phyloP scores from a whole-genome alignment of 2,797 vertebrate species.

The Synaphobranchus kaupii region DNA sequence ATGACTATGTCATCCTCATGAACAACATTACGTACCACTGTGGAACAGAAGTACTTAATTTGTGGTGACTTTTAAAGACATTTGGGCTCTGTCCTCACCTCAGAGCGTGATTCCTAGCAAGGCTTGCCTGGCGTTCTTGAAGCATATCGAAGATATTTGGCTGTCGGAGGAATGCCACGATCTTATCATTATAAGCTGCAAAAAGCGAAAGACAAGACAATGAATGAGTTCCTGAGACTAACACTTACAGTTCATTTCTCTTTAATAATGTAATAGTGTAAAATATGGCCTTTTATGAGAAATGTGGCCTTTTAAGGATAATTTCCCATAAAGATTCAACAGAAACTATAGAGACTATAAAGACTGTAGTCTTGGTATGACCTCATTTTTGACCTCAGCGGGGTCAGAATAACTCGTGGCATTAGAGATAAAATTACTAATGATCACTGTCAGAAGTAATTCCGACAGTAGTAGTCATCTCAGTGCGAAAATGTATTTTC shows the following conservation, averaged over 20 bases:
- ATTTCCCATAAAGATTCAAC: neutral
- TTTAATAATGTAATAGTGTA: neutral
- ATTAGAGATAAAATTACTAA: neutral
- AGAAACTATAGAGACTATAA: neutral
- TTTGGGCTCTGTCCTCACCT: slow-evolving; percentile 68
- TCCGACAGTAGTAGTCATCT: neutral
- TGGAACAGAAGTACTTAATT: neutral
- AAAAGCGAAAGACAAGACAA: slow-evolving; percentile 26
- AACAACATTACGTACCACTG: neutral
- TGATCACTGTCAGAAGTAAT: neutral
- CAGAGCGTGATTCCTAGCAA: slow-evolving; percentile 88
- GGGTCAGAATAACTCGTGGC: neutral
- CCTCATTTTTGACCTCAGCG: neutral
- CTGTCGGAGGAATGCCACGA: slow-evolving; percentile 94
- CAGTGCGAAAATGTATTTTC: neutral
- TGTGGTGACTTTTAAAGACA: neutral
- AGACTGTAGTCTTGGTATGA: neutral
- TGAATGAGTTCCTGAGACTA: neutral
- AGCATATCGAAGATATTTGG: slow-evolving; percentile 96
- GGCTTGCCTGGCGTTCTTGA: slow-evolving; percentile 91
- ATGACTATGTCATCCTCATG: neutral
- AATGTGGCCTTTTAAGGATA: neutral
- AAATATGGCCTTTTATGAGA: neutral
- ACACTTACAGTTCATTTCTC: neutral
- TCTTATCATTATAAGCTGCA: slow-evolving; percentile 97